A percentile compares a stretch with the other conserved stretches of the same genome.
Evolutionary conservation across 1,140 invertebrate genomes (phyloP).

Genomic region (Xylocopa sonorina): DNA sequence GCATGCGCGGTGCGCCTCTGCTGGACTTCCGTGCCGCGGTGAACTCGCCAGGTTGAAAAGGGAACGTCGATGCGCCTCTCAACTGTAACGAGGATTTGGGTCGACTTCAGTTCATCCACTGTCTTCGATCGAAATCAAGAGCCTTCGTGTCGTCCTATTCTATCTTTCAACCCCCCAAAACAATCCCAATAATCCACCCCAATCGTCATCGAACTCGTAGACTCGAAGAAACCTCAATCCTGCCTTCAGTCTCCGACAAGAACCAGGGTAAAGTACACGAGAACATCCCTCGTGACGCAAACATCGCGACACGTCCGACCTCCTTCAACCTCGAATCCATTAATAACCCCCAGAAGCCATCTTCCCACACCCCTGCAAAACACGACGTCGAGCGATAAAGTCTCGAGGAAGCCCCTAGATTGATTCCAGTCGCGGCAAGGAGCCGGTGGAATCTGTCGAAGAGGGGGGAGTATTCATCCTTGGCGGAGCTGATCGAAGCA

Average conservation of each 20-base stretch:
- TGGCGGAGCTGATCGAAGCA: background rate
- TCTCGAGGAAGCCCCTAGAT: slow-evolving; percentile 9
- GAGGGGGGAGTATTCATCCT: slow-evolving; percentile 18
- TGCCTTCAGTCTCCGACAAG: too few relatives aligned
- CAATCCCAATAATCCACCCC: too few relatives aligned
- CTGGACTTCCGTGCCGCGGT: slow-evolving; percentile 1
- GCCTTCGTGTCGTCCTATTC: too few relatives aligned
- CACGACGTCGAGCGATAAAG: background rate
- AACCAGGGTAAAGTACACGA: too few relatives aligned
- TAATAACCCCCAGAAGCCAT: slow-evolving; percentile 21
- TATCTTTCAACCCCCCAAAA: too few relatives aligned
- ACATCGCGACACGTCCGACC: background rate
- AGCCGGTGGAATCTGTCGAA: background rate
- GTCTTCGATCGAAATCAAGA: background rate
- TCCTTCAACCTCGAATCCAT: slow-evolving; percentile 7
- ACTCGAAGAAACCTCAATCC: too few relatives aligned
- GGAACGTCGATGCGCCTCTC: background rate
- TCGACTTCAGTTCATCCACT: too few relatives aligned
- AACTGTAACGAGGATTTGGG: background rate
- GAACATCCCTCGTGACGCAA: too few relatives aligned
- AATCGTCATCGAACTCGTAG: too few relatives aligned
- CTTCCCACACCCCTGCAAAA: too few relatives aligned
- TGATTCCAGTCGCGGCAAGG: background rate
- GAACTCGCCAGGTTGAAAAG: background rate
- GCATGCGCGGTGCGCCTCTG: background rate